Evolutionary conservation across 2,888 invertebrate species (phyloP), one percentile per base, ranked within the genome.

Genomic region (Crocallis elinguaria): DNA sequence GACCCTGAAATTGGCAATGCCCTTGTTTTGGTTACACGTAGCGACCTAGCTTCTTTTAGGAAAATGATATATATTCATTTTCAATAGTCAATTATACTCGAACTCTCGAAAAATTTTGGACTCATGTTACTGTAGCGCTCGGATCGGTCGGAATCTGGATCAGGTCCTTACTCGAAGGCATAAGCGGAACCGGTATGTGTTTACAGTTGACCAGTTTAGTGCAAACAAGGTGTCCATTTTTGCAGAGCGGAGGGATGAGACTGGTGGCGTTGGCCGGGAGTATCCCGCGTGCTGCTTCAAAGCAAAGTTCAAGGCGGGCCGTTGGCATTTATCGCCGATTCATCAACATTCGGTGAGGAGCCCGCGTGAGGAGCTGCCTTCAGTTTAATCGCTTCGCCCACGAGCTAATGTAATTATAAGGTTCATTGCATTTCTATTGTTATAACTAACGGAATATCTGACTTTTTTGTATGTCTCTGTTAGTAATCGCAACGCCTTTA

Each of bases 1-100:
- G 84, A 84, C 88, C 91, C 87, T 90, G 90, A 91, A 90, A 91
- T 91, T 86, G 86, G 79, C 87, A 86, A 83, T 86, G 89, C 80
- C 86, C 89, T 87, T 87, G 84, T 88, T 89, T 75, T 63, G 21
- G 23, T 59, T 64, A 60, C 61, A 57, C 65, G 66, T 68, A 57
- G 57, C 77, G 78, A 83, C 81, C 77, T 72, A 77, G 77, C 79
- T 72, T 70, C 58, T 60, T 49, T 65, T 62, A 62, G 57, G 62
- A 64, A 51, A 60, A 58, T 39, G 27, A n/a, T 46, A n/a, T 37
- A 21, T 29, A 13, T 49, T 38, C n/a, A n/a, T 52, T 9, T 42
- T 57, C 61, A 52, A 21, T 19, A 32, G 33, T 30, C 36, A 29
- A 11, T 30, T 29, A 7, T 7, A 13, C 9, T 23, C 7, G 8